Evolutionary conservation across 2,113 vertebrate species (phyloP).

Genomic region (Sigmodon hispidus): DNA sequence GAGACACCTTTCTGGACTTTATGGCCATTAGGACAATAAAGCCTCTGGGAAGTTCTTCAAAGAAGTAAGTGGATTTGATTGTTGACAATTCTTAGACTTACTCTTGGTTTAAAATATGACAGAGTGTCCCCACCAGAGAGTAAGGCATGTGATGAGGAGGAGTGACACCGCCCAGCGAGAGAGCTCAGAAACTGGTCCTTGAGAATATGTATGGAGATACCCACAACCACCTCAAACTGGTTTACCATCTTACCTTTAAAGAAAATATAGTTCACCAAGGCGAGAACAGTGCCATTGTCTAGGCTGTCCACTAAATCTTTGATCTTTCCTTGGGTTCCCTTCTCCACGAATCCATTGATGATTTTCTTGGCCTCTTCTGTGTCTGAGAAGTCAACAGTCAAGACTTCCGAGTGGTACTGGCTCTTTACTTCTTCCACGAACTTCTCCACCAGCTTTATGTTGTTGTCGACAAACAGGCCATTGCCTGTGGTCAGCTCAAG

Average conservation of each 20-base stretch:
- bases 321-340: slow-evolving; percentile 86
- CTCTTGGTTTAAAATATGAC: neutral
- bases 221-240: neutral
- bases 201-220: neutral
- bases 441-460: slow-evolving; percentile 61
- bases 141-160: fast-evolving
- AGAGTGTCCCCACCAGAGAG: neutral
- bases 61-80: neutral
- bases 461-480: slow-evolving; percentile 75
- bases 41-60: neutral
- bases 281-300: slow-evolving; percentile 81
- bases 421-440: slow-evolving; percentile 81
- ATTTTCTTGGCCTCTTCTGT: slow-evolving; percentile 72
- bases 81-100: neutral
- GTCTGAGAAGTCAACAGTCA: slow-evolving; percentile 83
- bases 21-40: neutral
- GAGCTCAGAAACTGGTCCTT: neutral
- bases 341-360: slow-evolving; percentile 84
- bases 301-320: slow-evolving; percentile 84
- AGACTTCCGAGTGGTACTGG: slow-evolving; percentile 77
- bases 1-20: no score
- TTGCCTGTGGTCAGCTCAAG: slow-evolving; percentile 83
- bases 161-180: fast-evolving
- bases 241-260: slow-evolving; percentile 83
- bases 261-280: slow-evolving; percentile 87